Base-by-base conservation (phyloP, 1,140 invertebrate genomes). In the Antheraea pernyi region DNA sequence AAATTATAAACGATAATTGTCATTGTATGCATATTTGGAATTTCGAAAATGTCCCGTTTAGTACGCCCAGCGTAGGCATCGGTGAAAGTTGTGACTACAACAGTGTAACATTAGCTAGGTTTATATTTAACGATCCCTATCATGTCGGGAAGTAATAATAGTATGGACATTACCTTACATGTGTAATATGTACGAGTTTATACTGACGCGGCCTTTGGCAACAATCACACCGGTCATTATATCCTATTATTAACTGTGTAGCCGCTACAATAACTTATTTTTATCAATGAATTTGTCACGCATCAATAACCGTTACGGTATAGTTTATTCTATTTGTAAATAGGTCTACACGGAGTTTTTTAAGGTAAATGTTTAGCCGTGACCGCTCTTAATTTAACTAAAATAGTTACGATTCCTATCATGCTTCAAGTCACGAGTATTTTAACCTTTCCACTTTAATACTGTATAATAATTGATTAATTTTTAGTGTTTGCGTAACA, bases 241-340 rank as follows among this genome's bases (percentile, higher is more conserved):
- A 74, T 70, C 71, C 73, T 74, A 77, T 72, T 69, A 72, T 80
- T 70, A 74, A 65, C 67, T 78, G 72, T 48, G 71, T 72, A 58
- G 39, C 63, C 16, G 13, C 46, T 53, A 68, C 65, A 69, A 73
- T 70, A 79, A 81, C 83, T 71, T 83, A 86, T 83, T 84, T 83
- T 85, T 85, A 88, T 85, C 87, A 89, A 88, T 88, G 85, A 85
- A 82, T 81, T 84, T 82, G 84, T 77, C 81, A 83, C 77, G 83
- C 81, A 81, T 81, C 77, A 80, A 62, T 80, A 71, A 58, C 48
- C 65, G 78, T 81, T 78, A 81, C 81, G 80, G 76, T 81, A 76
- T 73, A 78, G 67, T 81, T 61, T 61, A 36, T 10, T 53, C 46
- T 53, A 53, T 53, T 53, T n/a, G 46, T 53, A 53, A 53, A 53